A percentile compares a stretch with the other conserved stretches of the same genome.
These are phyloP conservation scores for Orthonevra nobilis DNA, from an alignment of 2,888 invertebrate species.

Conservation along the genomic window DNA sequence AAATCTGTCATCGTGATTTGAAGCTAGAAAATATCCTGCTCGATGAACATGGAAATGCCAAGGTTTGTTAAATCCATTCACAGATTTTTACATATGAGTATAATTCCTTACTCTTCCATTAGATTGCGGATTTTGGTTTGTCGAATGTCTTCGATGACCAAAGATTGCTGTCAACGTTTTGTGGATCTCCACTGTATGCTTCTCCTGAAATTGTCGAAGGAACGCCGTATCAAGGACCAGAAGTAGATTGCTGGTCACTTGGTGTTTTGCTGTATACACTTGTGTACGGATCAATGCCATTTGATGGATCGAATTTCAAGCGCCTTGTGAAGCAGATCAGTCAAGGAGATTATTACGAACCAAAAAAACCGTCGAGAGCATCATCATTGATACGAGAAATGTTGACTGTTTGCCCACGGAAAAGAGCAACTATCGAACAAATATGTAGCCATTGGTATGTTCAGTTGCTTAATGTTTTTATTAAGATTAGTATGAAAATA, in stretches of 20 bases:
- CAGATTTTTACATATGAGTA: not conserved
- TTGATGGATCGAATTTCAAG: conserved; percentile 99
- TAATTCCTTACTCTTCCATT: conserved; percentile 72
- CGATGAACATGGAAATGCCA: conserved; percentile 96
- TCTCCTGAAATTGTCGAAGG: conserved; percentile 99
- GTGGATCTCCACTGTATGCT: conserved; percentile 97
- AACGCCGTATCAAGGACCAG: conserved; percentile 97
- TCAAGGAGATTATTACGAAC: conserved; percentile 98
- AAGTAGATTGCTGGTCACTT: conserved; percentile 96
- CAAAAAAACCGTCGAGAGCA: conserved; percentile 95
- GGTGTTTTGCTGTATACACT: conserved; percentile 98
- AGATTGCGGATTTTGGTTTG: conserved; percentile 99
- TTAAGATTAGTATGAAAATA: too few relatives aligned
- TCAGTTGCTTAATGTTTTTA: too few relatives aligned
- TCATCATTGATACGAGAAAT: conserved; percentile 96
- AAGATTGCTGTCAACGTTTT: conserved; percentile 93
- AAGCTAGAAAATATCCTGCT: conserved; percentile 97
- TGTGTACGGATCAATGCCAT: conserved; percentile 99
- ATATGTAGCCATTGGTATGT: conserved; percentile 94
- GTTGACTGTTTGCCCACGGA: conserved; percentile 94
- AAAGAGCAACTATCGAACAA: conserved; percentile 94
- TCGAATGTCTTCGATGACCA: conserved; percentile 97
- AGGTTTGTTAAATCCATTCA: conserved; percentile 82
- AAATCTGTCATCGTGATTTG: conserved; percentile 97
- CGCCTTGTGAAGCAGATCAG: conserved; percentile 97